Percentiles rank a stretch among this genome's conserved stretches.
Conservation (phyloP, 2,113 vertebrate species). For the Bucco capensis region DNA sequence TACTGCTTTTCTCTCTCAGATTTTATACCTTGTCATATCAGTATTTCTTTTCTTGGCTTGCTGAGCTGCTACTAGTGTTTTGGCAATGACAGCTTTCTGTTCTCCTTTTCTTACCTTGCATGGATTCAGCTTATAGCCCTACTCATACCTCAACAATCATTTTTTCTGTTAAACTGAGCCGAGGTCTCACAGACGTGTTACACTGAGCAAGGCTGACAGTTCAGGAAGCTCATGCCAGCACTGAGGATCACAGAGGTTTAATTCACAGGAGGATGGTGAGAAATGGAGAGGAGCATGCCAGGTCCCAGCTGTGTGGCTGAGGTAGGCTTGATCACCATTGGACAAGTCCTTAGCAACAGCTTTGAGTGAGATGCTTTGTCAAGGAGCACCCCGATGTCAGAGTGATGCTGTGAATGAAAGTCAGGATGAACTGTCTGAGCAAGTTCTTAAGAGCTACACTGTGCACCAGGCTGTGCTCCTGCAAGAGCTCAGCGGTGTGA, state of each 20-base stretch:
- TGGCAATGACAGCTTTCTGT: not conserved
- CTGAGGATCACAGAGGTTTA: not conserved
- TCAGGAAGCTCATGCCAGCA: not conserved
- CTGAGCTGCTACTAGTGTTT: not conserved
- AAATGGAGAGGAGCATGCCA: not conserved
- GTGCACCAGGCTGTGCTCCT: not conserved
- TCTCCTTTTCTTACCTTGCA: not conserved
- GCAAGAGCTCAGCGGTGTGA: not conserved
- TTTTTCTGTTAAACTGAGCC: not conserved
- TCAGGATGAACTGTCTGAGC: fast-evolving
- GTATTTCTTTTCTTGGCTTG: not conserved
- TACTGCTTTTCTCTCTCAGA: not conserved
- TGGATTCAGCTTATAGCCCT: not conserved
- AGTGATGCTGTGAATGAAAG: not conserved
- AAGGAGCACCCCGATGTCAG: not conserved
- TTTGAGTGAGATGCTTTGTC: not conserved
- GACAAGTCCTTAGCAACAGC: not conserved
- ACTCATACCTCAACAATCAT: not conserved
- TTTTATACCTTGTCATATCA: not conserved
- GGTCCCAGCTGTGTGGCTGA: not conserved
- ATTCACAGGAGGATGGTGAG: not conserved
- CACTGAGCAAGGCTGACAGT: not conserved
- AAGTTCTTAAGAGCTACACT: not conserved
- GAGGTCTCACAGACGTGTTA: not conserved
- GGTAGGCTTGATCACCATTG: not conserved